A percentile compares a stretch with the other conserved stretches of the same genome.
These are phyloP conservation scores for Scytalopus superciliaris DNA, from an alignment of 2,113 vertebrate species.

Conservation along the genomic window DNA sequence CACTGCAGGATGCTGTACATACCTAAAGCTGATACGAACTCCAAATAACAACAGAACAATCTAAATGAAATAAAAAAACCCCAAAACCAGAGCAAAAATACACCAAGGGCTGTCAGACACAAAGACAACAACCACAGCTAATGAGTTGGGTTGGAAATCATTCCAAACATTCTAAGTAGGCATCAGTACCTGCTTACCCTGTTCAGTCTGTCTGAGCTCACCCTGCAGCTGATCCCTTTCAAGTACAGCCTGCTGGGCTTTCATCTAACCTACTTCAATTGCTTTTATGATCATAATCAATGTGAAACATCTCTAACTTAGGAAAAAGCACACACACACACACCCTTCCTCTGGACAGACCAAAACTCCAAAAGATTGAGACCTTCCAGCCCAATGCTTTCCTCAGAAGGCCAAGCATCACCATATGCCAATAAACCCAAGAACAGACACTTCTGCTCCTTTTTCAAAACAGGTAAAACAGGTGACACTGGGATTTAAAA, in stretches of 20 bases:
- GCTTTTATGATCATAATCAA: neutral
- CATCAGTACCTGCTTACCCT: neutral
- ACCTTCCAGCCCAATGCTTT: neutral
- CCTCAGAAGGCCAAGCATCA: neutral
- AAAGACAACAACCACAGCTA: neutral
- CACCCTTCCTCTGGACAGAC: neutral
- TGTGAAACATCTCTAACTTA: neutral
- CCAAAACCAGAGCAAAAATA: neutral
- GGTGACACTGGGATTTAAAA: neutral
- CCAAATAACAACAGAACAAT: neutral
- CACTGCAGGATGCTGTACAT: neutral
- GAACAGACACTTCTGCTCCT: neutral
- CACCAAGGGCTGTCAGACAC: neutral
- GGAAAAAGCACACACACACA: neutral
- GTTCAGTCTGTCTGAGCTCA: neutral
- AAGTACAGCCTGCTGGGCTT: neutral
- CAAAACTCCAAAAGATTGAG: neutral
- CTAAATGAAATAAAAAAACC: neutral
- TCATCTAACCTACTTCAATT: neutral
- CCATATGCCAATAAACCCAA: neutral
- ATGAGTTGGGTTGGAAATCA: neutral
- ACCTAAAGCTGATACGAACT: neutral
- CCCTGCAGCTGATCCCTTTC: neutral
- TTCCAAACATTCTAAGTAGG: neutral
- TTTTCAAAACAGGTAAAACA: neutral